Evolutionary conservation across 1,140 invertebrate genomes (phyloP), one percentile per base, ranked within the genome.

Genomic region (Caenorhabditis briggsae): DNA sequence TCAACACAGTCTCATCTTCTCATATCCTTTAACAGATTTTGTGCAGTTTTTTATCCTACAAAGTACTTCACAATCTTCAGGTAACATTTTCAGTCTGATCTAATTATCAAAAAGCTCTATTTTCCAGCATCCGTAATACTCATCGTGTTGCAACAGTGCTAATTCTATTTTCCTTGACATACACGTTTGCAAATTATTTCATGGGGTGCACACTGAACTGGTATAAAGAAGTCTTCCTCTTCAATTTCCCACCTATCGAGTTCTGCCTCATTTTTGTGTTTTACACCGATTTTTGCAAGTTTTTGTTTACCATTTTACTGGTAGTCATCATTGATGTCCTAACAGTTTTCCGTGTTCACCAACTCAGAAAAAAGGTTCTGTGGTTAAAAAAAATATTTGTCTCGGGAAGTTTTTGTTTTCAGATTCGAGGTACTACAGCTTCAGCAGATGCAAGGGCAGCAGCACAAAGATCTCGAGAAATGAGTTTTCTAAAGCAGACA

Each of bases 1-100:
- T 61, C 59, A 7, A 61, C 59, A 9, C 59, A 61, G 25, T 61
- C 59, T 25, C 59, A 61, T 61, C 25, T 61, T 61, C 23, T 61
- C 6, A 61, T 61, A 12, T 61, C 59, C 9, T 61, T 20, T 11
- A 61, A 61, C 9, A 20, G 59, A 61, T 61, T 61, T 23, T 61
- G 59, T 61, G 59, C 59, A 25, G 59, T 61, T 1, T 61, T 25
- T 61, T 61, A 61, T 33, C 59, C 59, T 23, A 23, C 25, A 8
- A 61, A 61, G n/a, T 61, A 61, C 12, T 61, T 23, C 9, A 25
- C 20, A 12, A 61, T 61, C 25, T 61, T 61, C 59, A 61, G 59
- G 59, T 61, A 53, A 53, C 3, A 53, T 61, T 23, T 7, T 61
- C 23, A 23, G 23, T 33, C 18, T n/a, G 11, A 12, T 33, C 23